Conservation (phyloP, 2,888 invertebrate species). For the Xanthia togata region DNA sequence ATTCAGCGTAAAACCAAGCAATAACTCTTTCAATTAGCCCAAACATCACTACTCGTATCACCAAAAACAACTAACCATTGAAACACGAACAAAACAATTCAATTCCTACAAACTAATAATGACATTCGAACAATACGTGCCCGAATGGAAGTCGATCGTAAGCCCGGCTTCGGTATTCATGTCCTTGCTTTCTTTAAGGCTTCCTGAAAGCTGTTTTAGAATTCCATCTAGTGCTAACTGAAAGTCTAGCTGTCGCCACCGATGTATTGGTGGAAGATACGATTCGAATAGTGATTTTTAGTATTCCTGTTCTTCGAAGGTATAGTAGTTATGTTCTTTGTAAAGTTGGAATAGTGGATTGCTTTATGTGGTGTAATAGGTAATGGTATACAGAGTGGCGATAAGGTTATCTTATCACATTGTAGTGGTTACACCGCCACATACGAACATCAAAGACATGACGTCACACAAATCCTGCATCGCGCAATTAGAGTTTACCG, state of each 20-base stretch:
- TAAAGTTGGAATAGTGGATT: background rate
- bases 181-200: constrained; percentile 76
- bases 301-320: background rate
- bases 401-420: too few species aligned
- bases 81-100: constrained; percentile 41
- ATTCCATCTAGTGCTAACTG: constrained; percentile 77
- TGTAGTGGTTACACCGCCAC: too few species aligned
- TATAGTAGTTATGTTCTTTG: background rate
- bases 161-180: constrained; percentile 74
- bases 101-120: constrained; percentile 58
- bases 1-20: background rate
- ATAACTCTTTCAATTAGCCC: background rate
- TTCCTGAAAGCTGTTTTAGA: constrained; percentile 72
- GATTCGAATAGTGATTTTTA: constrained; percentile 49
- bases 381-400: background rate
- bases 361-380: background rate
- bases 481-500: too few species aligned
- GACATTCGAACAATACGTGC: constrained; percentile 64
- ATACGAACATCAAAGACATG: too few species aligned
- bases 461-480: too few species aligned
- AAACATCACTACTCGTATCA: constrained; percentile 7
- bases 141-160: constrained; percentile 65
- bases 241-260: constrained; percentile 63
- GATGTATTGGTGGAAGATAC: constrained; percentile 59
- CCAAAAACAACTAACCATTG: background rate